A percentile compares a stretch with the other conserved stretches of the same genome.
These are phyloP conservation scores for Platycheirus albimanus DNA, from an alignment of 2,888 invertebrate genomes.

Conservation along the genomic window DNA sequence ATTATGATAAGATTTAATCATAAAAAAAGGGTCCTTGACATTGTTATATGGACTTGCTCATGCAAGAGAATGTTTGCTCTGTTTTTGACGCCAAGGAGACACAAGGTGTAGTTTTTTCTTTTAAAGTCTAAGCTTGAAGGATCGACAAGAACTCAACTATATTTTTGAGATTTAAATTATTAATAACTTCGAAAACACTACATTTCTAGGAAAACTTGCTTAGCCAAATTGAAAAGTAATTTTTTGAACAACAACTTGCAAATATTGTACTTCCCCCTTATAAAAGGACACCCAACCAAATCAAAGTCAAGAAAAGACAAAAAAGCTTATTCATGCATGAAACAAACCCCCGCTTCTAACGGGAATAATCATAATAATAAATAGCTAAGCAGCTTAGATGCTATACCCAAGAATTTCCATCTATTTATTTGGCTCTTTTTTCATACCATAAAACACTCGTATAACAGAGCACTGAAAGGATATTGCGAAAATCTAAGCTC, in stretches of 20 bases:
- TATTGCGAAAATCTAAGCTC: conserved; percentile 65
- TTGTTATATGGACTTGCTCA: conserved; percentile 8
- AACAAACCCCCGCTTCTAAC: conserved; percentile 52
- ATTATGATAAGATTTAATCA: conserved; percentile 68
- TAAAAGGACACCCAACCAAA: not conserved
- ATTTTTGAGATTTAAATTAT: not conserved
- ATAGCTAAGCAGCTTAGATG: conserved; percentile 71
- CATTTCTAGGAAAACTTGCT: too few relatives aligned
- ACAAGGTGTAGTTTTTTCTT: too few relatives aligned
- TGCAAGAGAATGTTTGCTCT: too few relatives aligned
- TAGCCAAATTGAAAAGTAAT: too few relatives aligned
- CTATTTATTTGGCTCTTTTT: conserved; percentile 42
- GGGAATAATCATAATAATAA: conserved; percentile 71
- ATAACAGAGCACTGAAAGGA: conserved; percentile 62
- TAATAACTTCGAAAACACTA: too few relatives aligned
- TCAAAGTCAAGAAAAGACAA: too few relatives aligned
- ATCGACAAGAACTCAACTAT: too few relatives aligned
- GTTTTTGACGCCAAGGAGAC: too few relatives aligned
- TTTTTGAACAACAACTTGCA: too few relatives aligned
- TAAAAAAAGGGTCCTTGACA: conserved; percentile 36
- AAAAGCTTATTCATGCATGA: conserved; percentile 60
- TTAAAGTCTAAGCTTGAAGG: too few relatives aligned
- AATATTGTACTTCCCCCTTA: not conserved
- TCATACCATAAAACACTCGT: conserved; percentile 26
- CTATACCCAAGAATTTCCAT: conserved; percentile 45